phyloP scores from a whole-genome alignment of 2,797 vertebrate species.

The Tiaroga cobitis region DNA sequence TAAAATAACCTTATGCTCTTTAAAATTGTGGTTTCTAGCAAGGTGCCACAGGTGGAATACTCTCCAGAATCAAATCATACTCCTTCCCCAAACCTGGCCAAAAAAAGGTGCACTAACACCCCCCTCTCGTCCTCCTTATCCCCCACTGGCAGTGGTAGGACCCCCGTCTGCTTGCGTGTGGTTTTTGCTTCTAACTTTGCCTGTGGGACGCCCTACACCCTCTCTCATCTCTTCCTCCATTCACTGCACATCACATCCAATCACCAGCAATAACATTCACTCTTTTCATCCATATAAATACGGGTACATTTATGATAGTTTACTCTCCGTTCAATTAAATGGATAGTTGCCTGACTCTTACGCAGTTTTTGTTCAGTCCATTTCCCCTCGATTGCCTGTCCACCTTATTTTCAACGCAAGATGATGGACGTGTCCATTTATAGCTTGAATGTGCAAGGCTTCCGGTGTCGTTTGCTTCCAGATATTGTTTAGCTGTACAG shows the following conservation, averaged over 20 bases:
- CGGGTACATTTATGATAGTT: neutral
- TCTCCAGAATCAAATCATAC: constrained; percentile 87
- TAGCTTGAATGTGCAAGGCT: neutral
- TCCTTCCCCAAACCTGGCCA: constrained; percentile 83
- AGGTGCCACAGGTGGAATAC: constrained; percentile 81
- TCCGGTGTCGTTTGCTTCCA: neutral
- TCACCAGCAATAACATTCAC: neutral
- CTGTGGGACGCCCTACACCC: constrained; percentile 46
- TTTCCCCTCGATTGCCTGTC: neutral
- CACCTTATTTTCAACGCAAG: neutral
- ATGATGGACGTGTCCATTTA: neutral
- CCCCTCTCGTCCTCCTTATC: constrained; percentile 36
- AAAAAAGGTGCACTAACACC: constrained; percentile 86
- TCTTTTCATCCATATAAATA: neutral
- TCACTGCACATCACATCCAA: constrained; percentile 36
- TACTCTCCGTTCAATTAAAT: neutral
- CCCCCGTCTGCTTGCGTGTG: constrained; percentile 63
- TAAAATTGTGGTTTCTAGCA: constrained; percentile 87
- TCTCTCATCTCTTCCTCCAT: constrained; percentile 51
- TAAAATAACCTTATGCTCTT: constrained; percentile 73
- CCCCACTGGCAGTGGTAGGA: constrained; percentile 57
- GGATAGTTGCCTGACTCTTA: constrained; percentile 8
- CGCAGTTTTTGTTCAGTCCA: neutral
- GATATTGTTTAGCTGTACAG: neutral
- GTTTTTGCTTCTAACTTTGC: constrained; percentile 66